phyloP scores from a whole-genome alignment of 2,888 invertebrate species.

The Shargacucullia verbasci region DNA sequence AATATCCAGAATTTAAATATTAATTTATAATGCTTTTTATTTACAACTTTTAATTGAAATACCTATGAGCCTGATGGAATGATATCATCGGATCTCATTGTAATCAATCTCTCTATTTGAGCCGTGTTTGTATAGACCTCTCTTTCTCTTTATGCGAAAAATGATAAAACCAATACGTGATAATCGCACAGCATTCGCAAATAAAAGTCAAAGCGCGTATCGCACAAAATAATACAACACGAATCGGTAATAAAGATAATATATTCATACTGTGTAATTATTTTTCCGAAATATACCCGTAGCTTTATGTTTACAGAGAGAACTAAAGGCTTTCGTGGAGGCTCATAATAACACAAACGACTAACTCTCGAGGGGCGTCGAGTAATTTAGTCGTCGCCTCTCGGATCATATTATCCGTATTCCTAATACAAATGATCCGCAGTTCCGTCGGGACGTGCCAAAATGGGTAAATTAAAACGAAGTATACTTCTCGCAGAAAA shows the following conservation, averaged over 20 bases:
- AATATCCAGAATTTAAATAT: neutral
- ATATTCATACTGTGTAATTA: constrained; percentile 66
- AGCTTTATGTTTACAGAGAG: constrained; percentile 58
- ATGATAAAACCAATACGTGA: constrained; percentile 55
- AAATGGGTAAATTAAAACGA: constrained; percentile 85
- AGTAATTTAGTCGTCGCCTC: constrained; percentile 72
- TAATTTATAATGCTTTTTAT: neutral
- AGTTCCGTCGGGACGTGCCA: constrained; percentile 82
- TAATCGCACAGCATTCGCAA: constrained; percentile 45
- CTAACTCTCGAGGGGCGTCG: constrained; percentile 61
- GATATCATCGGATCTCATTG: no score
- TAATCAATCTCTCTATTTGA: constrained; percentile 18
- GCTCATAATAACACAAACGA: constrained; percentile 67
- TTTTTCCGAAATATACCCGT: constrained; percentile 59
- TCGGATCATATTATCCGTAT: constrained; percentile 78
- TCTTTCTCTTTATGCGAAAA: constrained; percentile 4
- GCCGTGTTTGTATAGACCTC: neutral
- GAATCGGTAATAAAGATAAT: constrained; percentile 61
- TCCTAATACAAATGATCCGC: constrained; percentile 81
- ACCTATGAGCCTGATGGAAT: constrained; percentile 5
- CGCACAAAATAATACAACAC: constrained; percentile 59
- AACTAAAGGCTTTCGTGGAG: constrained; percentile 61
- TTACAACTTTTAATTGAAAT: constrained; percentile 8
- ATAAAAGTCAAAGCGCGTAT: constrained; percentile 57
- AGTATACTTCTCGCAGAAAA: constrained; percentile 71